A percentile compares a stretch with the other conserved stretches of the same genome.
Conservation (phyloP, 1,140 invertebrate genomes). For the Musca vetustissima region DNA sequence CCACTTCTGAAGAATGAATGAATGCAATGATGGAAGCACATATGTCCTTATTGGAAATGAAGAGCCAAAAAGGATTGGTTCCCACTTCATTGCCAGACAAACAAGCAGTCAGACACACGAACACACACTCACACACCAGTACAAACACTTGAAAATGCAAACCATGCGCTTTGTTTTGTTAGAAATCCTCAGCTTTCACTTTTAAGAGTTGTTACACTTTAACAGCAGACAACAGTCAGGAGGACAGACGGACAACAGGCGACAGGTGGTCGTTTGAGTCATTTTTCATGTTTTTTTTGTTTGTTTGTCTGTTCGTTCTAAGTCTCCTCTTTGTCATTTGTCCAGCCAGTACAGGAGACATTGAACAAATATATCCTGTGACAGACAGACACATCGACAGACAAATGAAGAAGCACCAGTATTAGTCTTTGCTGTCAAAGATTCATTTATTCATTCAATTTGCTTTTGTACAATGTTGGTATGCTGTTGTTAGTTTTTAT, state of each 20-base stretch:
- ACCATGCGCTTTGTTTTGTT: not conserved
- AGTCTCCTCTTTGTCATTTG: too few relatives aligned
- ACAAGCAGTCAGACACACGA: too few relatives aligned
- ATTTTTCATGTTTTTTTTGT: too few relatives aligned
- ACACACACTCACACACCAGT: not conserved
- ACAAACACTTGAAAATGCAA: not conserved
- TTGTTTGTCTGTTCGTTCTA: too few relatives aligned
- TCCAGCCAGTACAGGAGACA: too few relatives aligned
- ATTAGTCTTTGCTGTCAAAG: too few relatives aligned
- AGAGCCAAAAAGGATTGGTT: not conserved
- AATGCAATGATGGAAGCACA: not conserved
- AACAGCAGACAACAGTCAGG: not conserved
- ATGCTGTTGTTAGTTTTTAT: too few relatives aligned
- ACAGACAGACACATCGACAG: too few relatives aligned
- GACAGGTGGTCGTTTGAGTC: conserved; percentile 18
- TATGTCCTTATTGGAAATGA: not conserved
- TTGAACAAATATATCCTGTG: too few relatives aligned
- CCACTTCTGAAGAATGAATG: not conserved
- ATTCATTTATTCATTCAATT: too few relatives aligned
- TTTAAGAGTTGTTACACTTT: conserved; percentile 19
- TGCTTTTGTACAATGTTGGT: too few relatives aligned
- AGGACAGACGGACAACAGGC: conserved; percentile 1
- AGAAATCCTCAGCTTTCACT: conserved; percentile 14
- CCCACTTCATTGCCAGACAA: conserved; percentile 15
- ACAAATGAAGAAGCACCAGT: too few relatives aligned